These are phyloP conservation scores for Saccostrea glomerata DNA, from an alignment of 1,140 invertebrate genomes.

Conservation along the genomic window DNA sequence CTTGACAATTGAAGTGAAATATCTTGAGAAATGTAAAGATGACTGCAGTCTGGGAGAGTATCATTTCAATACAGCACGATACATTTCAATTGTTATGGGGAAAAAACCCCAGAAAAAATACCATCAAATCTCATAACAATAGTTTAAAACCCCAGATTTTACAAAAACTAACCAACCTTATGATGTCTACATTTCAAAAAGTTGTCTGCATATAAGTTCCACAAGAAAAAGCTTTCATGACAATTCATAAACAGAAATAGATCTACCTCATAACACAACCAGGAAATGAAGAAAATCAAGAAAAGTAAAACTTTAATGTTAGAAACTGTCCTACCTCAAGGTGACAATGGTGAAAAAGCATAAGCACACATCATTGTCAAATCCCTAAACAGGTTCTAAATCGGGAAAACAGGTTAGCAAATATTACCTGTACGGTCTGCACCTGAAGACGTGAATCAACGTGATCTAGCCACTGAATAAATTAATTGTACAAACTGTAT, in stretches of 20 bases:
- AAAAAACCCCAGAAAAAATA: background rate
- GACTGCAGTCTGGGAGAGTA: background rate
- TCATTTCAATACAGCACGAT: background rate
- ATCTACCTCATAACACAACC: background rate
- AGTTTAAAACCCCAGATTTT: background rate
- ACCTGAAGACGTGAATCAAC: background rate
- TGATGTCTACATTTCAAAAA: background rate
- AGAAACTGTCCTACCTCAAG: constrained; percentile 21
- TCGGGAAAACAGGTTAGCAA: background rate
- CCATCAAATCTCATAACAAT: background rate
- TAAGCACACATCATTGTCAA: background rate
- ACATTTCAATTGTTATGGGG: background rate
- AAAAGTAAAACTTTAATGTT: background rate
- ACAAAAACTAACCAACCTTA: constrained; percentile 8
- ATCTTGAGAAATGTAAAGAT: background rate
- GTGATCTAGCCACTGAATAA: background rate
- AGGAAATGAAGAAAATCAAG: background rate
- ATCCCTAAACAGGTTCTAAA: constrained; percentile 2
- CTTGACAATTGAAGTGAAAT: background rate
- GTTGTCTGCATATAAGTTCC: background rate
- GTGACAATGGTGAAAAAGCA: background rate
- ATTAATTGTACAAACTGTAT: constrained; percentile 28
- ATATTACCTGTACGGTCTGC: constrained; percentile 2
- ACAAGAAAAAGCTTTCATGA: background rate
- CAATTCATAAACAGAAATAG: background rate